Percentiles rank a stretch among this genome's conserved stretches.
These are phyloP conservation scores for Empidonax alnorum DNA, from an alignment of 2,113 vertebrate genomes.

Conservation along the genomic window DNA sequence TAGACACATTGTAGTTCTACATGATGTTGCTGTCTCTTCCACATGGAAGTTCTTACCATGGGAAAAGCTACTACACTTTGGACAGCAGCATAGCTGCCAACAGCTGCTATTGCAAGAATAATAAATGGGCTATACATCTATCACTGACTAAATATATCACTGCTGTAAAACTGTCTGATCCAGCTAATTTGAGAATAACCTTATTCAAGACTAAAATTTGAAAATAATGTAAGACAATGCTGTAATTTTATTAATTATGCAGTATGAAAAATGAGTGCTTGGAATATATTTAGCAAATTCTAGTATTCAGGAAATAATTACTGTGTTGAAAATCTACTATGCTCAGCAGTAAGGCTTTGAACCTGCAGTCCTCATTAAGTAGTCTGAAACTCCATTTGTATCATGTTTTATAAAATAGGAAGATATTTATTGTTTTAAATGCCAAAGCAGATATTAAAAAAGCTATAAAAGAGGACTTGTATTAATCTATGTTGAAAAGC, in stretches of 20 bases:
- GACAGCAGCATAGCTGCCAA: not conserved
- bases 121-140: not conserved
- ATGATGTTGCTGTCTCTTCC: not conserved
- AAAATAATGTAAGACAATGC: constrained; percentile 51
- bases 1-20: not conserved
- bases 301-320: constrained; percentile 51
- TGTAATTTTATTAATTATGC: constrained; percentile 57
- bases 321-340: constrained; percentile 28
- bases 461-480: not conserved
- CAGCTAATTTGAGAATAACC: constrained; percentile 35
- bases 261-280: constrained; percentile 36
- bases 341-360: constrained; percentile 37
- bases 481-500: not conserved
- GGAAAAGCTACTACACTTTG: not conserved
- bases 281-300: constrained; percentile 43
- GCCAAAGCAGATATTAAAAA: not conserved
- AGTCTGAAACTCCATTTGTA: not conserved
- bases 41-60: not conserved
- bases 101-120: not conserved
- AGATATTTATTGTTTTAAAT: constrained; percentile 3
- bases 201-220: constrained; percentile 38
- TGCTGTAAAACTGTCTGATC: not conserved
- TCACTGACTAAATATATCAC: not conserved
- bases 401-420: not conserved
- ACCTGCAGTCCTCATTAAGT: not conserved